Evolutionary conservation across 2,888 invertebrate genomes (phyloP).

Genomic region (Lordiphosa fenestrarum): DNA sequence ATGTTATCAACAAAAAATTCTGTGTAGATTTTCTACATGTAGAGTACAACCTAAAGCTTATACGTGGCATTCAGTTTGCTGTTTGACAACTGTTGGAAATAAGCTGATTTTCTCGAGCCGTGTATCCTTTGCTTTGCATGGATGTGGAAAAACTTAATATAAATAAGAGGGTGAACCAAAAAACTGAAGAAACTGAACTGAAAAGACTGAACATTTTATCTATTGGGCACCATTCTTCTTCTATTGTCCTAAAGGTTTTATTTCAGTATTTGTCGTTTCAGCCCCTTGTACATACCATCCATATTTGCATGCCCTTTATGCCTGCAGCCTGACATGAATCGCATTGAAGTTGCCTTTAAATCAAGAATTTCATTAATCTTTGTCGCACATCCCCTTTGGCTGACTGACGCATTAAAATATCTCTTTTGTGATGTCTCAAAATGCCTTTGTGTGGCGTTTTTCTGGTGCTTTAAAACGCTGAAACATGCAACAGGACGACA

Average conservation of each 20-base stretch:
- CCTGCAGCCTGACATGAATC: conserved; percentile 2
- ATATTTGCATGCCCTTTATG: conserved; percentile 4
- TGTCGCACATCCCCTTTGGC: conserved; percentile 20
- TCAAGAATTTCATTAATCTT: conserved; percentile 66
- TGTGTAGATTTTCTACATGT: no score
- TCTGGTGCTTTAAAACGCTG: conserved; percentile 59
- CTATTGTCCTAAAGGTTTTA: no score
- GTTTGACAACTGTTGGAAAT: no score
- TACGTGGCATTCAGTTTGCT: no score
- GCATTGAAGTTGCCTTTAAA: conserved; percentile 23
- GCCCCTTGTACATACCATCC: background rate
- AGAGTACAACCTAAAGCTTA: no score
- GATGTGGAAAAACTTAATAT: conserved; percentile 8
- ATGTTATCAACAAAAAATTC: no score
- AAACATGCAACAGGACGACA: conserved; percentile 60
- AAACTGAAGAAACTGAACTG: no score
- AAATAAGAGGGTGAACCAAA: background rate
- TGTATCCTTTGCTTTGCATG: no score
- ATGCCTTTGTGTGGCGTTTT: conserved; percentile 57
- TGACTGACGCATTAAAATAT: conserved; percentile 35
- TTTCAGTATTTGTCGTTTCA: no score
- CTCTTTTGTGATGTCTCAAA: conserved; percentile 31
- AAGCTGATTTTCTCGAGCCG: no score
- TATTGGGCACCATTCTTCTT: no score
- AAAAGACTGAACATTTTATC: no score